phyloP scores from a whole-genome alignment of 2,797 vertebrate genomes.

The Darevskia nairensis region DNA sequence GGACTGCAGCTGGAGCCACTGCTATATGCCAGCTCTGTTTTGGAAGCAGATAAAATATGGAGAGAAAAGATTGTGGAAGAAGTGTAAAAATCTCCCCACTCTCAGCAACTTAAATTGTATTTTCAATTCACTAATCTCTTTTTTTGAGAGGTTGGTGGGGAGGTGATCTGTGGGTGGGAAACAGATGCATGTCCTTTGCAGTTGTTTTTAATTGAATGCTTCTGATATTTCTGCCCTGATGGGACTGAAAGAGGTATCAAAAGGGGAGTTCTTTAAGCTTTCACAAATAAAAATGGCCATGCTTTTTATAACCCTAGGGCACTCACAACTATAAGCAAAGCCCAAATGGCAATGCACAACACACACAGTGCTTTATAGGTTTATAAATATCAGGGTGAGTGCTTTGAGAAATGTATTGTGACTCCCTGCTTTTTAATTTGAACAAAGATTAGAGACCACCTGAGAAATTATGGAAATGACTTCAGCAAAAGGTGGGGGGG shows the following conservation, averaged over 20 bases:
- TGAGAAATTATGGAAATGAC: constrained; percentile 36
- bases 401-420: constrained; percentile 56
- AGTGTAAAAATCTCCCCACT: not conserved
- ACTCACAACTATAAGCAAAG: constrained; percentile 37
- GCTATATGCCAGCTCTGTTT: not conserved
- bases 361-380: constrained; percentile 48
- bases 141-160: not conserved
- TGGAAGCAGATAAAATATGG: not conserved
- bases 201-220: not conserved
- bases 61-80: not conserved
- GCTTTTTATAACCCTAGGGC: constrained; percentile 33
- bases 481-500: not conserved
- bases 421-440: constrained; percentile 42
- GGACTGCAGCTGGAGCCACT: no score
- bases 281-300: constrained; percentile 54
- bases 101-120: not conserved
- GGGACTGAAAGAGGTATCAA: constrained; percentile 30
- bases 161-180: not conserved
- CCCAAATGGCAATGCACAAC: constrained; percentile 29
- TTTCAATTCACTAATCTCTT: not conserved
- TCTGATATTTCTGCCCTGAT: not conserved
- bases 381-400: constrained; percentile 63
- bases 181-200: not conserved
- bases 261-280: constrained; percentile 56
- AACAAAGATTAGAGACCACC: constrained; percentile 52